phyloP scores from a whole-genome alignment of 1,140 invertebrate genomes.

The Rhagoletis zephyria region DNA sequence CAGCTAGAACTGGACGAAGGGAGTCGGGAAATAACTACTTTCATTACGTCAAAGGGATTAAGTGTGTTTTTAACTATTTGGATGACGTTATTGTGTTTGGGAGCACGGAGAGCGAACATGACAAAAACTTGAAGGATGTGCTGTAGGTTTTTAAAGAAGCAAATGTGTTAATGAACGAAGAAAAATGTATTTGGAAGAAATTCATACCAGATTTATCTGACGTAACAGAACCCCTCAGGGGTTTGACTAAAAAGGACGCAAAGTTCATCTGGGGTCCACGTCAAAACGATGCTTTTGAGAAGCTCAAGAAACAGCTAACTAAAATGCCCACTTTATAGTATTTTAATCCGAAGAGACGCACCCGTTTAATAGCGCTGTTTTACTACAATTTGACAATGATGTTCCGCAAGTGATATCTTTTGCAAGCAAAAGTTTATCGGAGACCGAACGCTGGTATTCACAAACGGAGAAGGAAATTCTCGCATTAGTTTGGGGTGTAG shows the following conservation, averaged over 20 bases:
- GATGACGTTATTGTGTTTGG: slow-evolving; percentile 59
- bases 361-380: slow-evolving; percentile 54
- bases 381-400: slow-evolving; percentile 58
- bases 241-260: too few species aligned
- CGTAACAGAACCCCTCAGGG: slow-evolving; percentile 55
- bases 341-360: too few species aligned
- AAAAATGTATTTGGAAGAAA: slow-evolving; percentile 67
- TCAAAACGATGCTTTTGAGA: too few species aligned
- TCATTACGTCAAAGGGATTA: slow-evolving; percentile 59
- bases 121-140: slow-evolving; percentile 56
- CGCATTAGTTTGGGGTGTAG: too few species aligned
- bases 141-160: slow-evolving; percentile 60
- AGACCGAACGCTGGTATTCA: too few species aligned
- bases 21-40: slow-evolving; percentile 59
- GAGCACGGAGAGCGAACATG: slow-evolving; percentile 59
- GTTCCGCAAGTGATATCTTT: too few species aligned
- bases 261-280: too few species aligned
- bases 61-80: slow-evolving; percentile 13
- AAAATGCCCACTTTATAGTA: too few species aligned
- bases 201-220: slow-evolving; percentile 67
- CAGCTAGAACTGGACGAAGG: slow-evolving; percentile 64
- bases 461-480: too few species aligned
- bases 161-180: slow-evolving; percentile 23
- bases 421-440: too few species aligned
- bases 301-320: too few species aligned